Percentiles rank a stretch among this genome's conserved stretches.
phyloP scores from a whole-genome alignment of 1,140 invertebrate species.

The Trichomalopsis sarcophagae region DNA sequence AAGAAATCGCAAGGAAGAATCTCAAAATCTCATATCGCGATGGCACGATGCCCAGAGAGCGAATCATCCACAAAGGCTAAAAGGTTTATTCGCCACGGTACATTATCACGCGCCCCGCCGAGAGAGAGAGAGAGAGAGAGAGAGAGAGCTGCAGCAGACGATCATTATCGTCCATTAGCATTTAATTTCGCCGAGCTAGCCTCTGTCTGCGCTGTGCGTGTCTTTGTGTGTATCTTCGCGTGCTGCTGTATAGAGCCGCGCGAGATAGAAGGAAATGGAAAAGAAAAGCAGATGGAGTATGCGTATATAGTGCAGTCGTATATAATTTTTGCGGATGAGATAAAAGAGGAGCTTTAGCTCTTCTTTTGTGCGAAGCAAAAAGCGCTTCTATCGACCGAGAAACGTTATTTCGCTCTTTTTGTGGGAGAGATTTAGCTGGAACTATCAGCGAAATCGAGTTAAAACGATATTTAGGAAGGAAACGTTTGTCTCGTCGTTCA shows the following conservation, averaged over 20 bases:
- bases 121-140: not conserved
- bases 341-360: not conserved
- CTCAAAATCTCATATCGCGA: not conserved
- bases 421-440: not conserved
- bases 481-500: no score
- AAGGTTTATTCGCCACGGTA: conserved; percentile 24
- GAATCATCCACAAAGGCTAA: not conserved
- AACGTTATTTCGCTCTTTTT: no score
- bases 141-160: not conserved
- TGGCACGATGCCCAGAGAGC: not conserved
- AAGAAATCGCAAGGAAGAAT: no score
- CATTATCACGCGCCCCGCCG: conserved; percentile 7
- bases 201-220: not conserved
- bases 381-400: no score
- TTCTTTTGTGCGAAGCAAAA: not conserved
- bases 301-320: no score
- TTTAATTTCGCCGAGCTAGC: conserved; percentile 32
- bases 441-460: not conserved
- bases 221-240: no score
- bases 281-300: not conserved
- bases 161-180: conserved; percentile 45
- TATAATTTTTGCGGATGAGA: no score
- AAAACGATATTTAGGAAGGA: not conserved
- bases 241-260: no score
- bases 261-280: not conserved